Percentiles rank a stretch among this genome's conserved stretches.
These are phyloP conservation scores for Meiosimyza platycephala DNA, from an alignment of 2,888 invertebrate genomes.

Conservation along the genomic window DNA sequence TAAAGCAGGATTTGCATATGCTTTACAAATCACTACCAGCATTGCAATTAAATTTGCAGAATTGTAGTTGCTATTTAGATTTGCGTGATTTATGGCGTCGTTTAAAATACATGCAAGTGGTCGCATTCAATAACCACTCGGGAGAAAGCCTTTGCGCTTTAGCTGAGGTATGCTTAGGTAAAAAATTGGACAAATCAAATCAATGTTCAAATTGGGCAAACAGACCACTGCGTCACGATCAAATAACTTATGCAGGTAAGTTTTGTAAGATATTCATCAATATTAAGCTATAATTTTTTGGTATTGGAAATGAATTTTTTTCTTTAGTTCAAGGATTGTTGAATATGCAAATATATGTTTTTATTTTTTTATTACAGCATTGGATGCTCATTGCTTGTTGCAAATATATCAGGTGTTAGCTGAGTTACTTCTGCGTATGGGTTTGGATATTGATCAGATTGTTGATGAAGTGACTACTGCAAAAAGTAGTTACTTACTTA, in stretches of 20 bases:
- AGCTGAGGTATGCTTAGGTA: constrained; percentile 81
- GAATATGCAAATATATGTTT: background rate
- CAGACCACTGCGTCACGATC: constrained; percentile 81
- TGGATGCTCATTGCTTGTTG: constrained; percentile 89
- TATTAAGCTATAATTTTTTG: no score
- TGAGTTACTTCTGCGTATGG: constrained; percentile 57
- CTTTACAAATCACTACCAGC: constrained; percentile 71
- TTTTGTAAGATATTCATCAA: background rate
- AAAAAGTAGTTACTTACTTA: constrained; percentile 46
- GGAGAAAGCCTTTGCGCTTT: constrained; percentile 80
- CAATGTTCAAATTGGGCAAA: constrained; percentile 93
- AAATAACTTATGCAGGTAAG: constrained; percentile 81
- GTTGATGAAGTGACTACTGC: constrained; percentile 48
- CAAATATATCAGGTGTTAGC: constrained; percentile 79
- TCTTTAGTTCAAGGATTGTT: no score
- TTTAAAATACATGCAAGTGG: constrained; percentile 69
- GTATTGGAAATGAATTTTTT: no score
- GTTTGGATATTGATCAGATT: constrained; percentile 53
- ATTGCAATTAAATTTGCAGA: constrained; percentile 66
- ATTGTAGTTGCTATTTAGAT: constrained; percentile 70
- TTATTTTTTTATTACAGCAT: constrained; percentile 68
- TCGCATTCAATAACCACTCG: constrained; percentile 70
- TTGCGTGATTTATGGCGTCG: constrained; percentile 72
- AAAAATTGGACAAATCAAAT: constrained; percentile 85
- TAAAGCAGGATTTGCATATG: constrained; percentile 71